Base-by-base conservation (phyloP, 64 coral and sea anemone species). In the Astreopora myriophthalma region DNA sequence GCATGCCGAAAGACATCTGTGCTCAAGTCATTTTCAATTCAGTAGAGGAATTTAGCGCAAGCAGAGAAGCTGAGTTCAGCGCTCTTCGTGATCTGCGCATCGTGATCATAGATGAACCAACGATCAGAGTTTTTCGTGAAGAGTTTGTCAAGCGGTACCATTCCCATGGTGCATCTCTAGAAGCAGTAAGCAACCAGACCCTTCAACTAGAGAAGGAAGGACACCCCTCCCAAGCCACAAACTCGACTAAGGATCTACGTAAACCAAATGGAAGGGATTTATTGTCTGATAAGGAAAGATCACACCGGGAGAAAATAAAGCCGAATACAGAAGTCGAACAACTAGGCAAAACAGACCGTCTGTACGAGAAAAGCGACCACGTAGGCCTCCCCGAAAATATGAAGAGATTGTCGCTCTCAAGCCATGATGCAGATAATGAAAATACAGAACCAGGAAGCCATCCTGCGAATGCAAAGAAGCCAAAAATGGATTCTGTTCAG, bases 11-110 rank as follows among this genome's bases (percentile, higher is more conserved):
- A 71, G 25, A 86, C 8, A 67, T 90, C 22, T 79, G 95, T 25
- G 95, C 95, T 79, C 88, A 77, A 73, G 63, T 92, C 46, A 85
- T 96, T 80, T 93, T 96, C 63, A 34, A 65, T 26, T 91, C 91
- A 7, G 91, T 87, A 0, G 73, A 85, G 17, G 65, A 51, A 22
- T 94, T 90, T 49, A 86, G 87, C 71, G 58, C 10, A 1, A 28
- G 78, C 27, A 27, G 77, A 0, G 79, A 71, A 64, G 57, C 87
- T 25, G 34, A 17, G 25, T 19, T 76, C 8, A 90, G 16, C 24
- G 49, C 0, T 8, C 79, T 96, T 27, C 73, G 78, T 19, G 94
- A 96, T 23, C 52, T 96, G 63, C 52, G 80, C 1, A 93, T 96
- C 71, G 81, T 96, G 0, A 96, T 86, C 72, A 96, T 93, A 16